These are phyloP conservation scores for Cyanoliseus patagonus DNA, from an alignment of 2,113 vertebrate genomes.

Conservation along the genomic window DNA sequence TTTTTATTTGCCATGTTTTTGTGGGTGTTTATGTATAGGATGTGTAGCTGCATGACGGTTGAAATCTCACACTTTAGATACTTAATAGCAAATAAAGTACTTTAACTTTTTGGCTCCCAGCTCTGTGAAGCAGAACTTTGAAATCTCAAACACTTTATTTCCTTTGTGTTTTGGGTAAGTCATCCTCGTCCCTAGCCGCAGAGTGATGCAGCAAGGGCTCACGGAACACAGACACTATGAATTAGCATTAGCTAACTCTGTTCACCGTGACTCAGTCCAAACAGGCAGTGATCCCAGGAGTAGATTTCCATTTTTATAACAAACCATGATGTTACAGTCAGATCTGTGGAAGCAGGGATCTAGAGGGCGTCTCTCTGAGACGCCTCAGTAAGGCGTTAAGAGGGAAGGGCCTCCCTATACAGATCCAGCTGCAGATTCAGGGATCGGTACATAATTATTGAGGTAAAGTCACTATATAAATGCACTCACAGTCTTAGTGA, in stretches of 20 bases:
- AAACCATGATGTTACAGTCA: background rate
- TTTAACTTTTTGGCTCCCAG: background rate
- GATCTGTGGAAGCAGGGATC: background rate
- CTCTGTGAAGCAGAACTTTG: background rate
- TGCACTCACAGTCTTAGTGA: background rate
- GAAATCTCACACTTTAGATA: background rate
- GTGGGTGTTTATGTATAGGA: background rate
- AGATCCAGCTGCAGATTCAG: background rate
- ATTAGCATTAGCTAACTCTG: background rate
- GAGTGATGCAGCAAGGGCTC: background rate
- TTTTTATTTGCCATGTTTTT: background rate
- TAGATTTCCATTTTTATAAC: background rate
- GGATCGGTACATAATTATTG: accelerated
- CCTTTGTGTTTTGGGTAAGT: background rate
- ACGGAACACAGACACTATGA: background rate
- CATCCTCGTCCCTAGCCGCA: background rate
- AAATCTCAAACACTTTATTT: background rate
- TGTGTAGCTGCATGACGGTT: background rate
- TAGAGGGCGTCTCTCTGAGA: background rate
- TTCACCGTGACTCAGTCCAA: background rate
- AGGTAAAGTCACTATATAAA: background rate
- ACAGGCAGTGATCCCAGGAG: background rate
- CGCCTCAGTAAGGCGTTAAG: background rate
- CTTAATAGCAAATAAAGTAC: background rate
- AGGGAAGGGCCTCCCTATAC: background rate